Base-by-base conservation (phyloP, 2,888 invertebrate genomes). In the Tenthredo notha region DNA sequence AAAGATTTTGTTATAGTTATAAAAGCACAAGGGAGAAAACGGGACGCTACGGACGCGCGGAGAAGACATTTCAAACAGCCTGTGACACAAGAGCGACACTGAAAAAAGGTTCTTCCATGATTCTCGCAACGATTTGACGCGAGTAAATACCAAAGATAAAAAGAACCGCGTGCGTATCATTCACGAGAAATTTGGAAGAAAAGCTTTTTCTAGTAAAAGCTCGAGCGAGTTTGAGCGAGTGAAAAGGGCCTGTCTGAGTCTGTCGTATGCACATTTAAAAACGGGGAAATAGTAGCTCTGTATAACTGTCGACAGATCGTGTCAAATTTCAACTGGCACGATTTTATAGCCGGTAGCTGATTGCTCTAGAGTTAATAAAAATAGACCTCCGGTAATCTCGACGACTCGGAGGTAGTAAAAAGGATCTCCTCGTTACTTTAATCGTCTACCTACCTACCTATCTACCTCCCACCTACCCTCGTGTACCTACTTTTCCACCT, bases 381-480 rank as follows among this genome's bases (percentile, higher is more conserved):
- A 50, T 54, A 77, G 77, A 77, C 25, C 15, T 25, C 18, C 47
- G 47, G 77, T 40, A 77, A 54, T 33, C 50, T 29, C 77, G 21
- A 74, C 74, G 40, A 43, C 43, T 43, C 18, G 12, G 40, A 9
- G 74, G 74, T 43, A 40, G 43, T 50, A 40, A 50, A 50, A 21
- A 29, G 77, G 54, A 50, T 77, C 74, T 77, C 15, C 75, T 77
- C 77, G 77, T 77, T 77, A 77, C 54, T 77, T 77, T 77, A 77
- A 77, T 54, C 54, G 29, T 40, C 77, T 21, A 43, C 40, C 74
- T 67, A 33, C 67, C 67, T 33, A 33, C 15, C 67, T 15, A 15
- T 6, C 33, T 67, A 67, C 67, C 25, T 25, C 12, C 12, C 18
- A 33, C 29, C 67, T 33, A 33, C 67, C 67, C 3, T 15, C 67